phyloP scores from a whole-genome alignment of 1,140 invertebrate species.

The Zaprionus ornatus region DNA sequence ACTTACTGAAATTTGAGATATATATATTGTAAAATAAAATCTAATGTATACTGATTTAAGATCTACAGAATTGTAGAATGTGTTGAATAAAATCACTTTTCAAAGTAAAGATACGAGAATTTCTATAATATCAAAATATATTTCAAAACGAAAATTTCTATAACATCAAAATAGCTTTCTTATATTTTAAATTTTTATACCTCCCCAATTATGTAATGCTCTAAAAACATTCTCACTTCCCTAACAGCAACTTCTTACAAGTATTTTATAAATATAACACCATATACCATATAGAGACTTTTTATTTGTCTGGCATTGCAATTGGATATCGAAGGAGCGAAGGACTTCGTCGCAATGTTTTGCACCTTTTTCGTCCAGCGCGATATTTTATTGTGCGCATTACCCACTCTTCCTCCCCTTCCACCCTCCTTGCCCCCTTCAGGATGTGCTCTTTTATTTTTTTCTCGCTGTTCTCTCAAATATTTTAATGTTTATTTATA shows the following conservation, averaged over 20 bases:
- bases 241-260: not conserved
- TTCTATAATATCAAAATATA: too few relatives aligned
- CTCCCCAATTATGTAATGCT: too few relatives aligned
- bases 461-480: constrained; percentile 37
- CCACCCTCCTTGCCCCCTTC: not conserved
- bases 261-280: not conserved
- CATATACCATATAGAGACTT: not conserved
- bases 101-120: too few relatives aligned
- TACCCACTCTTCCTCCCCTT: not conserved
- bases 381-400: constrained; percentile 33
- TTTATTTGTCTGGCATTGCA: constrained; percentile 31
- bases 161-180: too few relatives aligned
- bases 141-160: too few relatives aligned
- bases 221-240: too few relatives aligned
- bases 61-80: too few relatives aligned
- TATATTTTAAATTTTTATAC: too few relatives aligned
- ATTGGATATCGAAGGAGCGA: constrained; percentile 12
- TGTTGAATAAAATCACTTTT: too few relatives aligned
- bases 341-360: constrained; percentile 21
- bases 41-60: too few relatives aligned
- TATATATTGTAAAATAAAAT: too few relatives aligned
- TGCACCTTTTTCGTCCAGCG: constrained; percentile 13
- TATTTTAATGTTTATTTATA: constrained; percentile 81
- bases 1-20: too few relatives aligned
- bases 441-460: not conserved